Evolutionary conservation across 1,140 invertebrate species (phyloP).

Genomic region (Anadara kagoshimensis): DNA sequence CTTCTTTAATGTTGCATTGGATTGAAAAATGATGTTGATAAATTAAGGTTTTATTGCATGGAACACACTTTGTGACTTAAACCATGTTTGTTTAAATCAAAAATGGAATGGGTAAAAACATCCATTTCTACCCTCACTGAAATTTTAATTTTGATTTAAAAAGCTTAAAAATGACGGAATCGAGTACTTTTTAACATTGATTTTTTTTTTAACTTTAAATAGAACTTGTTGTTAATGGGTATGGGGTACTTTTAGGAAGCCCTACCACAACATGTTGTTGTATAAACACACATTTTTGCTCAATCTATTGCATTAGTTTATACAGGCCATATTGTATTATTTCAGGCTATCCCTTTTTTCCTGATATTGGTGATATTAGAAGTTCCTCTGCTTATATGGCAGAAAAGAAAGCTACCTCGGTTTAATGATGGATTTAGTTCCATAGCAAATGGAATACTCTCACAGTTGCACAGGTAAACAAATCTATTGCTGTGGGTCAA

Average conservation of each 20-base stretch:
- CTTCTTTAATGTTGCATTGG: no score
- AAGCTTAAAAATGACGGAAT: no score
- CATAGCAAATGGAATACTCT: constrained; percentile 84
- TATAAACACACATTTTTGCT: neutral
- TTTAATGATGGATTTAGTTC: constrained; percentile 87
- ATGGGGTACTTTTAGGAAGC: neutral
- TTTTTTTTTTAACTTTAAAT: neutral
- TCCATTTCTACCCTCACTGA: no score
- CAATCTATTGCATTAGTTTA: constrained; percentile 1
- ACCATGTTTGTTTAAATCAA: no score
- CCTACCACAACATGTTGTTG: neutral
- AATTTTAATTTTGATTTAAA: no score
- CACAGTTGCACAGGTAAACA: constrained; percentile 84
- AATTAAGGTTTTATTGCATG: no score
- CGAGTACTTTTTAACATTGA: neutral
- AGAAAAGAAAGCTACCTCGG: constrained; percentile 78
- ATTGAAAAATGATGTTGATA: no score
- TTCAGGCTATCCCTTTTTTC: constrained; percentile 87
- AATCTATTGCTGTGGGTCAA: no score
- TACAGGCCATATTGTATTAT: constrained; percentile 41
- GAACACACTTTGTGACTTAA: no score
- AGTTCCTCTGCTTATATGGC: constrained; percentile 79
- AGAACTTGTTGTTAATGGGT: neutral
- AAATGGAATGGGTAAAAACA: no score
- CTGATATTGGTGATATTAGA: constrained; percentile 84